Evolutionary conservation across 2,113 vertebrate genomes (phyloP).

Genomic region (Cryptomyrus ogoouensis): DNA sequence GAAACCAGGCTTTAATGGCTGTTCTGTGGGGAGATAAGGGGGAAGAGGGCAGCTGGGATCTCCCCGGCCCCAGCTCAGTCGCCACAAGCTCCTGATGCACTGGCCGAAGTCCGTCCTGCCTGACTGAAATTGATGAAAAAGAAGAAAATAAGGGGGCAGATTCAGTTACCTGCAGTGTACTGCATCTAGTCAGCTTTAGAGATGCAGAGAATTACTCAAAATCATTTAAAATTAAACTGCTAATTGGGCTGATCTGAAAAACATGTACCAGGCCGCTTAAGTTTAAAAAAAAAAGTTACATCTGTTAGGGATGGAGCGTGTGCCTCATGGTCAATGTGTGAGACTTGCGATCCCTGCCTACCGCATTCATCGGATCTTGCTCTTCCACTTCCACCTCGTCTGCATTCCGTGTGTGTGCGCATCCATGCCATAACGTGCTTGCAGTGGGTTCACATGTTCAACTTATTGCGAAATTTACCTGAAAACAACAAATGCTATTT

Average conservation of each 20-base stretch:
- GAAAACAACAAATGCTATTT: no score
- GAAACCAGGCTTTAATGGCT: slow-evolving; percentile 18
- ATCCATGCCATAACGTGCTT: no score
- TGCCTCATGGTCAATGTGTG: not conserved
- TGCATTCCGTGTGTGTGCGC: not conserved
- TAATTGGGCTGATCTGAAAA: no score
- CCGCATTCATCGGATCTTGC: not conserved
- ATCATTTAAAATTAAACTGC: no score
- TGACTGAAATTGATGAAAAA: slow-evolving; percentile 14
- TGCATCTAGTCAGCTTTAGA: not conserved
- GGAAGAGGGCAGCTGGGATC: not conserved
- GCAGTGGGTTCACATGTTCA: no score
- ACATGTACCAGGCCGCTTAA: not conserved
- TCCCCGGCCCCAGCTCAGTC: not conserved
- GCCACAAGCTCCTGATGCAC: not conserved
- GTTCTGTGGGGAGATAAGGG: slow-evolving; percentile 14
- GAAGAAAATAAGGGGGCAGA: slow-evolving; percentile 9
- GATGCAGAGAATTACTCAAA: not conserved
- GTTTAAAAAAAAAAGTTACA: not conserved
- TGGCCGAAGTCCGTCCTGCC: not conserved
- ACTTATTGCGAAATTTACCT: no score
- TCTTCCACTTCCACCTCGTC: not conserved
- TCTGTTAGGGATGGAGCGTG: not conserved
- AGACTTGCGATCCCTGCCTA: not conserved
- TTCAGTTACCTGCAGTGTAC: not conserved